Evolutionary conservation across 2,888 invertebrate species (phyloP), one percentile per base, ranked within the genome.

Genomic region (Ornithoptera priamus): DNA sequence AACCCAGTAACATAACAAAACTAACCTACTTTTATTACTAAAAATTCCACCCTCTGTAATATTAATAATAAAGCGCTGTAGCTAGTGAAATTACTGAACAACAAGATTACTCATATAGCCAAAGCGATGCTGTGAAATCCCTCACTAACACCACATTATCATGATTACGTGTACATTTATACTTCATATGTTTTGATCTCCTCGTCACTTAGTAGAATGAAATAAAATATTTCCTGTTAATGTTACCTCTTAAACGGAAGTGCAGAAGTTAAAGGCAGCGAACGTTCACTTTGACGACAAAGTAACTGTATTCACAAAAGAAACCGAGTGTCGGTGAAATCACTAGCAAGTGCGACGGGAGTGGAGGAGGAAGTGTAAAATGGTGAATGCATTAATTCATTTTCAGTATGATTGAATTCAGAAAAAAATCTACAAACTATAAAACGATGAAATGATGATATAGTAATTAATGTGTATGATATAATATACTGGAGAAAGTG

Each of bases 211-310:
- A 53, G n/a, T n/a, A 7, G 8, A 53, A 50, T 50, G 18, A 50
- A 50, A 50, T 50, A 18, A 53, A 18, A 53, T 53, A 53, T n/a
- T 53, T 53, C n/a, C n/a, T 53, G 4, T 53, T 53, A 53, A 53
- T 53, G 53, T 53, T n/a, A 53, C 53, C 18, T 24, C 12, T 58
- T 58, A 24, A 20, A 58, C 53, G 8, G 10, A 53, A 53, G 53
- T 53, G n/a, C 53, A 53, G 53, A 18, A 53, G 53, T 53, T 53
- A 53, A 53, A 62, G 50, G 18, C 24, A 50, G 42, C 46, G 20
- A 50, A 22, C 62, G 20, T 62, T 62, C 50, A 24, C 46, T 62
- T 62, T 62, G 50, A 46, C 62, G 42, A 50, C 62, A 62, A 62
- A 62, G 50, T 62, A 24, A 24, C 50, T 5, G 61, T n/a, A 12